These are phyloP conservation scores for Rhagoletis zephyria DNA, from an alignment of 1,140 invertebrate species.

Conservation along the genomic window DNA sequence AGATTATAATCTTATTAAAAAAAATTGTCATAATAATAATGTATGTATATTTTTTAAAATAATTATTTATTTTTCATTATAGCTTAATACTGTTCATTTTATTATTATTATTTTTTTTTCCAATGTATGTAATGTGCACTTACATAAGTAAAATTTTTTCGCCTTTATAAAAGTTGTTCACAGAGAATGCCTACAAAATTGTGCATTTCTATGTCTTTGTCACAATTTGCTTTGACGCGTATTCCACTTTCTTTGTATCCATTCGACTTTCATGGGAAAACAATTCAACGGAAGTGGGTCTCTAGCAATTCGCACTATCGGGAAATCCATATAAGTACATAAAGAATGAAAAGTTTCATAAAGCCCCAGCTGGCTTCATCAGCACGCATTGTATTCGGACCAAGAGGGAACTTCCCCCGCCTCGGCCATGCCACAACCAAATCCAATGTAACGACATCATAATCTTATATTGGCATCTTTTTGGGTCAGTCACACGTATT, in stretches of 20 bases:
- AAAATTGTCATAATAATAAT: too few species aligned
- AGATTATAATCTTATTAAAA: too few species aligned
- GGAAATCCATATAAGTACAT: background rate
- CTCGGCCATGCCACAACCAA: background rate
- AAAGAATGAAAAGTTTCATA: background rate
- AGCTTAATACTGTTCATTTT: too few species aligned
- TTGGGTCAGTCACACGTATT: constrained; percentile 40
- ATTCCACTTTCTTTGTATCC: background rate
- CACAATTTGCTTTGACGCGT: background rate
- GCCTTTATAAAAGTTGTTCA: background rate
- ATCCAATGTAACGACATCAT: background rate
- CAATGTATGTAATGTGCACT: too few species aligned
- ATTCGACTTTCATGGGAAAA: constrained; percentile 15
- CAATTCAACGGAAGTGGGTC: background rate
- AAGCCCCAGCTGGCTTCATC: background rate
- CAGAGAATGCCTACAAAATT: background rate
- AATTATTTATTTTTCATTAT: too few species aligned
- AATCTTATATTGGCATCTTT: constrained; percentile 31
- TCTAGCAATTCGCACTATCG: background rate
- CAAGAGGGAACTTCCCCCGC: background rate
- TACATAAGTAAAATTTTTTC: too few species aligned
- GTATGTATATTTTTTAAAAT: too few species aligned
- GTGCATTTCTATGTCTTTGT: background rate
- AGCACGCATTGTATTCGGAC: background rate
- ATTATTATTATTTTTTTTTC: too few species aligned